These are phyloP conservation scores for Sebastes paucispinis DNA, from an alignment of 2,797 vertebrate species.

Conservation along the genomic window DNA sequence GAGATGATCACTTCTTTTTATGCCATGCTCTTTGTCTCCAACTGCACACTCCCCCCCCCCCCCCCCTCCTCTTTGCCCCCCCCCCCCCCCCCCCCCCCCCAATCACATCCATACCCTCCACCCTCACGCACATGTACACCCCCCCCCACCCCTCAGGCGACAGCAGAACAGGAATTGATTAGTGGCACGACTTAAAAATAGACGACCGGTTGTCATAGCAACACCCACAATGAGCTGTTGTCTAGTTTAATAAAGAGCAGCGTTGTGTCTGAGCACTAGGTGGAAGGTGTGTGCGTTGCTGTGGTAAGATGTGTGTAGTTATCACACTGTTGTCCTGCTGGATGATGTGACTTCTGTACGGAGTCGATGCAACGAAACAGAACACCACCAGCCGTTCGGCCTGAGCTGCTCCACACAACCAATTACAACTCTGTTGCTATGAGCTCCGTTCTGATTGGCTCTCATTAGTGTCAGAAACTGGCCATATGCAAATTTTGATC, in stretches of 20 bases:
- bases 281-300: slow-evolving; percentile 47
- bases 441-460: slow-evolving; percentile 75
- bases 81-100: slow-evolving; percentile 35
- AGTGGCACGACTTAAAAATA: slow-evolving; percentile 87
- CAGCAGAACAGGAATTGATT: slow-evolving; percentile 87
- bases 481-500: slow-evolving; percentile 73
- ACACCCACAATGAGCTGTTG: slow-evolving; percentile 87
- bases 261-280: slow-evolving; percentile 61
- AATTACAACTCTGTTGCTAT: slow-evolving; percentile 81
- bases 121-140: slow-evolving; percentile 55
- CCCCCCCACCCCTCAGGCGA: slow-evolving; percentile 74
- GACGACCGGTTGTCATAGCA: slow-evolving; percentile 85
- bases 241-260: slow-evolving; percentile 84
- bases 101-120: slow-evolving; percentile 52
- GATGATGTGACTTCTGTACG: not conserved
- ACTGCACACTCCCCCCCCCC: slow-evolving; percentile 17
- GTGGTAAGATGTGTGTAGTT: slow-evolving; percentile 38
- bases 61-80: not conserved
- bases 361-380: slow-evolving; percentile 29
- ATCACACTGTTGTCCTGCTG: slow-evolving; percentile 24
- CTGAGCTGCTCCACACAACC: slow-evolving; percentile 60
- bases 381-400: slow-evolving; percentile 47
- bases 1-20: slow-evolving; percentile 25
- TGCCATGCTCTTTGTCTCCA: slow-evolving; percentile 75
- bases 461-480: slow-evolving; percentile 79